phyloP scores from a whole-genome alignment of 2,797 vertebrate genomes.

The Cyprinella venusta region DNA sequence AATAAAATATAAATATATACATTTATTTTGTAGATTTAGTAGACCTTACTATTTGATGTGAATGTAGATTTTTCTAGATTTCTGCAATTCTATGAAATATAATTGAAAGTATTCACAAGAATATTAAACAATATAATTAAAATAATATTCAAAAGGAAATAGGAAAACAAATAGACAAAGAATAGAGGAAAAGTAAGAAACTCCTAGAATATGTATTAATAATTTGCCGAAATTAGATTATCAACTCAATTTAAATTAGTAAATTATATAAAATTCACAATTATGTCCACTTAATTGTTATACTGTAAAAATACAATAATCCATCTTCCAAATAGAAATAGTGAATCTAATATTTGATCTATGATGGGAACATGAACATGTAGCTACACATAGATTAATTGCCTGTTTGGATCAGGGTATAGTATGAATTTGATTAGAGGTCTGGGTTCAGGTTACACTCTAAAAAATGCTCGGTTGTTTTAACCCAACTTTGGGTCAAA shows the following conservation, averaged over 20 bases:
- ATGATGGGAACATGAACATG: not conserved
- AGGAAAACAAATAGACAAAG: not conserved
- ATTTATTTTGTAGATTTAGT: not conserved
- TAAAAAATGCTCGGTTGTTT: too few relatives aligned
- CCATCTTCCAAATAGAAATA: not conserved
- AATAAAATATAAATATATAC: too few relatives aligned
- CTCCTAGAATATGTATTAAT: not conserved
- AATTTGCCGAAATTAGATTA: not conserved
- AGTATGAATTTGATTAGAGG: constrained; percentile 56
- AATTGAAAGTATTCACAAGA: not conserved
- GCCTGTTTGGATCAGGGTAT: not conserved
- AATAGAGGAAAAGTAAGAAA: too few relatives aligned
- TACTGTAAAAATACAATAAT: not conserved
- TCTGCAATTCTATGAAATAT: not conserved
- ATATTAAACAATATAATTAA: not conserved
- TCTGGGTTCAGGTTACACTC: constrained; percentile 41
- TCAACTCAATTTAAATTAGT: not conserved
- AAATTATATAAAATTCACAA: not conserved
- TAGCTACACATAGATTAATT: not conserved
- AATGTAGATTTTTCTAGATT: not conserved
- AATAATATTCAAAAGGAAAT: not conserved
- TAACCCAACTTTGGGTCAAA: too few relatives aligned
- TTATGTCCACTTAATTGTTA: not conserved
- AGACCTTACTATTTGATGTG: not conserved
- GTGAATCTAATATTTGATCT: not conserved